These are phyloP conservation scores for Neopipo cinnamomea DNA, from an alignment of 2,113 vertebrate genomes.

Conservation along the genomic window DNA sequence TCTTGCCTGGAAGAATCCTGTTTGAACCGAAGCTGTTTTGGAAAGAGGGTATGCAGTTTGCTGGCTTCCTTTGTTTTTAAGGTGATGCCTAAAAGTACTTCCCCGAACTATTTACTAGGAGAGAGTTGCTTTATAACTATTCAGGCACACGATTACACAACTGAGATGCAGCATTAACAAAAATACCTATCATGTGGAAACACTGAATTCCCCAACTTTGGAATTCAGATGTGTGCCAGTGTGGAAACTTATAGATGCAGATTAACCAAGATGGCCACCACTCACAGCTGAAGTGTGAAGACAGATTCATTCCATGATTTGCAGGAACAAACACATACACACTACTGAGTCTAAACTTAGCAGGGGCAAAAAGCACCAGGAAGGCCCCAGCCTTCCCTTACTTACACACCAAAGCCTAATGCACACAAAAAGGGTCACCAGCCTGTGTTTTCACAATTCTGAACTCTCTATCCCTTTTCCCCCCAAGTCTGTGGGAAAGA, in stretches of 20 bases:
- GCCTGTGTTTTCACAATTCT: neutral
- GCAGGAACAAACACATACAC: neutral
- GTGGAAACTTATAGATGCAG: neutral
- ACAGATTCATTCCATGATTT: neutral
- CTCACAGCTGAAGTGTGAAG: neutral
- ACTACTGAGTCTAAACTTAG: neutral
- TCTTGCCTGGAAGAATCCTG: neutral
- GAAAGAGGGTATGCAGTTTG: neutral
- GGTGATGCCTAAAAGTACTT: neutral
- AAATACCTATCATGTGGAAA: neutral
- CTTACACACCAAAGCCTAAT: neutral
- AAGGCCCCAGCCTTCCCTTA: neutral
- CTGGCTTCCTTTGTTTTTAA: neutral
- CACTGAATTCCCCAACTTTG: neutral
- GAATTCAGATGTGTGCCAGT: neutral
- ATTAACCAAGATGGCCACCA: neutral
- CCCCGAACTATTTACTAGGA: neutral
- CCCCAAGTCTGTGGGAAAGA: neutral
- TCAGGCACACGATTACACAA: neutral
- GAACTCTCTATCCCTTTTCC: neutral
- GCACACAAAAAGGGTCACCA: neutral
- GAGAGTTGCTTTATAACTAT: neutral
- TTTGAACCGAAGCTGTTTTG: neutral
- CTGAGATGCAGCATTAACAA: neutral
- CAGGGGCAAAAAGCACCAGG: neutral